Evolutionary conservation across 2,113 vertebrate species (phyloP).

Genomic region (Prietella phreatophila): DNA sequence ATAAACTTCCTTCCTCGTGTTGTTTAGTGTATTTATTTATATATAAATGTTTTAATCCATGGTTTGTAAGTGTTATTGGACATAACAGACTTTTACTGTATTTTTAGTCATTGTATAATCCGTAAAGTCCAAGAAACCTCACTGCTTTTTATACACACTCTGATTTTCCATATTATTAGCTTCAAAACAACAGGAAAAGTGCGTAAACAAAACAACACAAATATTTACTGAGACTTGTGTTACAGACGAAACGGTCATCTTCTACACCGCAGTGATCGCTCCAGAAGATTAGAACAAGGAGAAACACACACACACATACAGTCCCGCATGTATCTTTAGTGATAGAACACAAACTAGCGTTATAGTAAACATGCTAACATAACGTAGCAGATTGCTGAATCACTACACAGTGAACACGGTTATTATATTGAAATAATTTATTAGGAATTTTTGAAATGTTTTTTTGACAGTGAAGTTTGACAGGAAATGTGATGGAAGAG

Average conservation of each 20-base stretch:
- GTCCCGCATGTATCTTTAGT: too few species aligned
- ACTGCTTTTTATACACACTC: too few species aligned
- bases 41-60: not conserved
- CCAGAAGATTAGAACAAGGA: not conserved
- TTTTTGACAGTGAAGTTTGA: constrained; percentile 71
- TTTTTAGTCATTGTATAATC: too few species aligned
- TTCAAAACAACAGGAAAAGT: not conserved
- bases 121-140: too few species aligned
- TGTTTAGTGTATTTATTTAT: not conserved
- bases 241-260: not conserved
- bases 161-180: not conserved
- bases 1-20: not conserved
- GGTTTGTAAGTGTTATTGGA: not conserved
- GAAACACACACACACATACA: not conserved
- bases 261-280: not conserved
- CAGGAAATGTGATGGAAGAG: constrained; percentile 55
- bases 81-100: not conserved
- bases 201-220: not conserved
- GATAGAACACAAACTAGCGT: too few species aligned
- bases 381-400: not conserved
- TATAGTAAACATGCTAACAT: not conserved
- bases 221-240: not conserved
- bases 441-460: constrained; percentile 91
- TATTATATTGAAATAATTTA: constrained; percentile 96
- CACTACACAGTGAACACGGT: not conserved